Base-by-base conservation (phyloP, 2,888 invertebrate species). In the Orthosia incerta region DNA sequence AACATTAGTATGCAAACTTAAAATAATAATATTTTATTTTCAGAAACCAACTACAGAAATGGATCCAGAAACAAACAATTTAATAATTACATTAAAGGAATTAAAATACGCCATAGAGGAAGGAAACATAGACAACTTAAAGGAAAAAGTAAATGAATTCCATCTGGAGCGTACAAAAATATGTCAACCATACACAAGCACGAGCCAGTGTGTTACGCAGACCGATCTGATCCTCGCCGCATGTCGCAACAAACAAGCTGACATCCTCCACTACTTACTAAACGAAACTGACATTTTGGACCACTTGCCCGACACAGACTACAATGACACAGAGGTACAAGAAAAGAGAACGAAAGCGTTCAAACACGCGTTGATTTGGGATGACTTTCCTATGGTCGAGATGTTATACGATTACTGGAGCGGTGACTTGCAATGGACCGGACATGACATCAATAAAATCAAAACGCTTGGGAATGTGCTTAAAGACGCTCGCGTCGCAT, bases 371-470 rank as follows among this genome's bases (percentile, higher is more conserved):
- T 59, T 84, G 12, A 3, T n/a, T 23, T 55, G 59, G 1, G 16
- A 72, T 31, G 39, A 55, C 26, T 59, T 71, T 16, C n/a, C 31
- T 26, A 69, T 84, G 53, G 60, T 80, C 16, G 85, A 84, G 60
- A 71, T 71, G 59, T 48, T 84, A 4, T 84, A 84, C 56, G 71
- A 82, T 56, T 76, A 76, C 48, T 84, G 77, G 82, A 73, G 71
- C 56, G 75, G 82, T 0, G 66, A 74, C 69, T 51, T 71, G 12
- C 72, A 82, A 55, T 73, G 82, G 72, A 50, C 53, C 11, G 74
- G 69, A n/a, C 63, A 71, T 23, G 61, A 72, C n/a, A 26, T 68
- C 5, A 15, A 26, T 16, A 70, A 50, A 2, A 9, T 80, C 13
- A 9, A 20, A 18, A 76, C 13, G n/a, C 51, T 81, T 26, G 72